Percentiles rank a stretch among this genome's conserved stretches.
Conservation (phyloP, 1,140 invertebrate genomes). For the Scaptomyza montana region DNA sequence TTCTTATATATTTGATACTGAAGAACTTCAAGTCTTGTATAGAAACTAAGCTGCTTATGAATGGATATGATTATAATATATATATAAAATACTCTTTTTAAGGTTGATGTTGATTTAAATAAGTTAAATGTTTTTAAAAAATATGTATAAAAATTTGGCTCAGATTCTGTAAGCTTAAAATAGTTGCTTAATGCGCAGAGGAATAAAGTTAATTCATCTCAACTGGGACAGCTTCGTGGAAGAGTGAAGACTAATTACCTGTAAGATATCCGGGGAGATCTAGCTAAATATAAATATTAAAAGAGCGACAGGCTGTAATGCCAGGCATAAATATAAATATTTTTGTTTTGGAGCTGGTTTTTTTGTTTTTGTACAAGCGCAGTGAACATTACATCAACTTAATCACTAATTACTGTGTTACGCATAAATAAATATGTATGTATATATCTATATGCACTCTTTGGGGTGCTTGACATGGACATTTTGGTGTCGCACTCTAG, state of each 20-base stretch:
- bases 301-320: constrained; percentile 1
- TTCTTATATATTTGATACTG: no score
- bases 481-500: constrained; percentile 64
- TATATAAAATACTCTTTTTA: no score
- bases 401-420: constrained; percentile 76
- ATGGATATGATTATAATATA: no score
- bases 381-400: constrained; percentile 62
- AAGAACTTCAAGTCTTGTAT: no score
- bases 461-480: constrained; percentile 47
- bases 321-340: constrained; percentile 26
- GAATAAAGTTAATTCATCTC: not conserved
- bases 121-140: no score
- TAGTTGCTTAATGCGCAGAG: not conserved
- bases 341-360: constrained; percentile 11
- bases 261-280: constrained; percentile 15
- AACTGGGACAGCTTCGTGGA: constrained; percentile 19
- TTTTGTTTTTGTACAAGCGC: constrained; percentile 10
- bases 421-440: constrained; percentile 45
- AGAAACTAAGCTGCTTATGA: no score
- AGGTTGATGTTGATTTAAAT: no score
- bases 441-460: not conserved
- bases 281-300: constrained; percentile 14
- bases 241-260: constrained; percentile 24
- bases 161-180: not conserved
- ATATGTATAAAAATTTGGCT: not conserved